Percentiles rank a stretch among this genome's conserved stretches.
Conservation (phyloP, 1,140 invertebrate genomes). For the Drosophila subpulchrella region DNA sequence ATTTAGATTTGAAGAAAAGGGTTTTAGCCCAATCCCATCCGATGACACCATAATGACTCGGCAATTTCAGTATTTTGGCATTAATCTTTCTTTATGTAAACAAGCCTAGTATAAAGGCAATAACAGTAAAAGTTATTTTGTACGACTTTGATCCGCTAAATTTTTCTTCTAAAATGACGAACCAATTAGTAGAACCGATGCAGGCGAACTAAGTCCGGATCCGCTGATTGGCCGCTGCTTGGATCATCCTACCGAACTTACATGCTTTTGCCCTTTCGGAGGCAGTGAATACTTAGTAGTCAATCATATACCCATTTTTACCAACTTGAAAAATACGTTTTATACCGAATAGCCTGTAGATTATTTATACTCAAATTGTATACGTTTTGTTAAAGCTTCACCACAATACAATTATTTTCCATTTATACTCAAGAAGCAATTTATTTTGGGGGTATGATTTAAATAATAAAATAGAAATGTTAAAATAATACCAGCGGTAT, state of each 20-base stretch:
- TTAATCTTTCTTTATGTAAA: too few species aligned
- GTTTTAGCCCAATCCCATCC: constrained; percentile 68
- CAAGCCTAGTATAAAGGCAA: too few species aligned
- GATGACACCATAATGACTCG: constrained; percentile 74
- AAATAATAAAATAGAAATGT: too few species aligned
- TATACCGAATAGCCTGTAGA: too few species aligned
- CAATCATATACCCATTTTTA: not conserved
- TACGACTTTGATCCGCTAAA: constrained; percentile 22
- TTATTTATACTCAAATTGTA: too few species aligned
- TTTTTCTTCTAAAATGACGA: constrained; percentile 61
- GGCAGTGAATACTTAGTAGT: not conserved
- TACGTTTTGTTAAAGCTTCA: too few species aligned
- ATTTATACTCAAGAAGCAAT: too few species aligned
- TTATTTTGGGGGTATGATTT: too few species aligned
- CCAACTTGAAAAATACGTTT: too few species aligned
- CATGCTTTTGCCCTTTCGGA: constrained; percentile 7
- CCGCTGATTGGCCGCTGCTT: constrained; percentile 15
- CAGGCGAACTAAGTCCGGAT: constrained; percentile 61
- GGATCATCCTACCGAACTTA: constrained; percentile 15
- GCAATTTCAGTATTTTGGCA: too few species aligned
- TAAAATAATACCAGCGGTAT: too few species aligned
- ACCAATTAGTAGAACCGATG: constrained; percentile 76
- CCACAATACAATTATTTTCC: too few species aligned
- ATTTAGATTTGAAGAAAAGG: constrained; percentile 63
- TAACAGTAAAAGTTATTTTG: constrained; percentile 4